These are phyloP conservation scores for Serrognathus titanus DNA, from an alignment of 2,888 invertebrate species.

Conservation along the genomic window DNA sequence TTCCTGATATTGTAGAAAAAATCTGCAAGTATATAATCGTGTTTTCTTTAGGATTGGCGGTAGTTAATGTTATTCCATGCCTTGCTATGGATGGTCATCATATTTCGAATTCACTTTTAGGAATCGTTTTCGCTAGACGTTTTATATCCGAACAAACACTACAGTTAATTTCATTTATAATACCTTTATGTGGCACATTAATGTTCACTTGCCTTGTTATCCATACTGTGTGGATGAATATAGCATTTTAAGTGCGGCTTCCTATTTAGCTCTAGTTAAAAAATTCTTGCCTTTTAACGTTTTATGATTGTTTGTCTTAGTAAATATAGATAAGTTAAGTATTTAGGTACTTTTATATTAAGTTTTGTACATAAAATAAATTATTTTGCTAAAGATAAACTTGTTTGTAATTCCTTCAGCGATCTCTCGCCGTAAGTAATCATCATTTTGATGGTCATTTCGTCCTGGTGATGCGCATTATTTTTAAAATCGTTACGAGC, in stretches of 20 bases:
- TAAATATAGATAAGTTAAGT: conserved; percentile 8
- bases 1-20: conserved; percentile 68
- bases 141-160: conserved; percentile 35
- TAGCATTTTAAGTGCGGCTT: conserved; percentile 28
- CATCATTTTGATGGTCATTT: conserved; percentile 68
- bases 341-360: conserved; percentile 6
- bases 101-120: conserved; percentile 58
- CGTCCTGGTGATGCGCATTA: conserved; percentile 69
- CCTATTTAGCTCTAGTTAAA: background rate
- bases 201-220: conserved; percentile 53
- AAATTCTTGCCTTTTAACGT: background rate
- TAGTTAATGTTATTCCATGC: conserved; percentile 90
- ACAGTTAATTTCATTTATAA: conserved; percentile 63
- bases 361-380: conserved; percentile 13
- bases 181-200: conserved; percentile 71
- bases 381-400: conserved; percentile 59
- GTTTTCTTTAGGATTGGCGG: conserved; percentile 85
- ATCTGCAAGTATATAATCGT: conserved; percentile 78
- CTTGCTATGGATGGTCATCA: conserved; percentile 92
- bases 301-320: background rate
- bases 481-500: conserved; percentile 69
- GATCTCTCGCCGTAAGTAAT: conserved; percentile 68
- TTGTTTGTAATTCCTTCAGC: conserved; percentile 64
- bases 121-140: conserved; percentile 29
- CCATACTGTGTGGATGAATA: conserved; percentile 31